Percentiles rank a stretch among this genome's conserved stretches.
phyloP scores from a whole-genome alignment of 2,888 invertebrate genomes.

The Eristalis pertinax region DNA sequence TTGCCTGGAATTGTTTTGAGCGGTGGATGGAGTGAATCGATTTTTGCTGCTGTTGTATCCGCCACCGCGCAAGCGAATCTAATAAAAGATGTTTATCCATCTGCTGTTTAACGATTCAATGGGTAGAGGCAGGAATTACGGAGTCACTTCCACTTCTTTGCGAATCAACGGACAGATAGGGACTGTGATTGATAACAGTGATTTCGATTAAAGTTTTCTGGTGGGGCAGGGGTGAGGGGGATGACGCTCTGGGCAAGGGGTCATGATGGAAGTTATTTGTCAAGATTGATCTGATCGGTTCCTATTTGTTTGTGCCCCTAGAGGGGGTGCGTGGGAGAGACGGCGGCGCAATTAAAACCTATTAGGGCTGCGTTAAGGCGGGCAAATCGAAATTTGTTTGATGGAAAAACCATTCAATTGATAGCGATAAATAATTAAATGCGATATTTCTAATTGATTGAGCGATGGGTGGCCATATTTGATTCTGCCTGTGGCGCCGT shows the following conservation, averaged over 20 bases:
- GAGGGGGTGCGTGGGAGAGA: background rate
- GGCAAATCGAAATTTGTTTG: background rate
- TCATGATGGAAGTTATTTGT: slow-evolving; percentile 1
- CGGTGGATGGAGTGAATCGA: background rate
- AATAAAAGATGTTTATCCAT: slow-evolving; percentile 35
- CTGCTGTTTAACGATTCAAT: slow-evolving; percentile 7
- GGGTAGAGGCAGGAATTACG: background rate
- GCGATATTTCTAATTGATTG: background rate
- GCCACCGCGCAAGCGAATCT: background rate
- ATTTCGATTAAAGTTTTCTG: slow-evolving; percentile 13
- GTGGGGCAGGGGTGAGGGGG: background rate
- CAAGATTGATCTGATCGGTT: slow-evolving; percentile 2
- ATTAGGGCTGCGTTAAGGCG: background rate
- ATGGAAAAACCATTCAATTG: background rate
- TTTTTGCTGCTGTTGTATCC: background rate
- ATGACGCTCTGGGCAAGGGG: background rate
- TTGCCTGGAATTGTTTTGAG: slow-evolving; percentile 10
- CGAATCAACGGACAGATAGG: background rate
- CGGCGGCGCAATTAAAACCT: background rate
- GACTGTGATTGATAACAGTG: slow-evolving; percentile 26
- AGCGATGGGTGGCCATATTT: background rate
- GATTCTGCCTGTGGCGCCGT: too few species aligned
- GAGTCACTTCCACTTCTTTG: slow-evolving; percentile 4
- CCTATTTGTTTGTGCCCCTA: background rate
- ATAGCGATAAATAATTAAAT: background rate